These are phyloP conservation scores for Philhelius pedissequus DNA, from an alignment of 2,888 invertebrate species.

Conservation along the genomic window DNA sequence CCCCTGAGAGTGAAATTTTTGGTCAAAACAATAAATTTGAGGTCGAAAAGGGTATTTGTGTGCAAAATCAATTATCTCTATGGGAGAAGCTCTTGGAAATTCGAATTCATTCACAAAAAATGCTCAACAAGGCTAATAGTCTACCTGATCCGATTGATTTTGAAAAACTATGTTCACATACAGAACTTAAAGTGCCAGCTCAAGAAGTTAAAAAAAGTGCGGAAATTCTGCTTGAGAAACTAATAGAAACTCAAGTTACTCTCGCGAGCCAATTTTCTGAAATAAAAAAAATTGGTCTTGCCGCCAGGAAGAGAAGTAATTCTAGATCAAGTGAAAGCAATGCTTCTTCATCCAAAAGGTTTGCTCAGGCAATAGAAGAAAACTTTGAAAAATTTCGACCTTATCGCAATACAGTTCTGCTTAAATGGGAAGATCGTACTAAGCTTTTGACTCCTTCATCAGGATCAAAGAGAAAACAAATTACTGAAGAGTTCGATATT, in stretches of 20 bases:
- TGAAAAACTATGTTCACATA: conserved; percentile 77
- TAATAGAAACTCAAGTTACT: conserved; percentile 82
- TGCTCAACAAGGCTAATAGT: conserved; percentile 86
- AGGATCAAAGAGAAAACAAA: conserved; percentile 80
- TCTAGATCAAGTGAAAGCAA: conserved; percentile 53
- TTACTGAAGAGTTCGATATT: conserved; percentile 80
- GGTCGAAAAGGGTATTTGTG: conserved; percentile 84
- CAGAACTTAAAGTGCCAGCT: conserved; percentile 80
- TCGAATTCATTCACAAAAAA: conserved; percentile 92
- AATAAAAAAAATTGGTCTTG: conserved; percentile 79
- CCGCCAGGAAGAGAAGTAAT: conserved; percentile 69
- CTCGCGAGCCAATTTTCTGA: conserved; percentile 85
- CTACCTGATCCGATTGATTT: conserved; percentile 84
- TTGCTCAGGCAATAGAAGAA: conserved; percentile 80
- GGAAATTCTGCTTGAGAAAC: conserved; percentile 83
- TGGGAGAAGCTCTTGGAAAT: conserved; percentile 93
- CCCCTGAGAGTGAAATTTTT: conserved; percentile 73
- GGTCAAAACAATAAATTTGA: conserved; percentile 79
- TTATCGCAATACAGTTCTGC: conserved; percentile 89
- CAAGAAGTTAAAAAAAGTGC: conserved; percentile 81
- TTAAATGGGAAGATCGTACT: conserved; percentile 98
- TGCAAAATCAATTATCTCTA: conserved; percentile 85
- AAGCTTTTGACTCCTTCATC: conserved; percentile 81
- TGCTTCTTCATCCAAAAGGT: conserved; percentile 69
- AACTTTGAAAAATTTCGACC: conserved; percentile 82